These are phyloP conservation scores for Pagrus major DNA, from an alignment of 2,113 vertebrate species.

Conservation along the genomic window DNA sequence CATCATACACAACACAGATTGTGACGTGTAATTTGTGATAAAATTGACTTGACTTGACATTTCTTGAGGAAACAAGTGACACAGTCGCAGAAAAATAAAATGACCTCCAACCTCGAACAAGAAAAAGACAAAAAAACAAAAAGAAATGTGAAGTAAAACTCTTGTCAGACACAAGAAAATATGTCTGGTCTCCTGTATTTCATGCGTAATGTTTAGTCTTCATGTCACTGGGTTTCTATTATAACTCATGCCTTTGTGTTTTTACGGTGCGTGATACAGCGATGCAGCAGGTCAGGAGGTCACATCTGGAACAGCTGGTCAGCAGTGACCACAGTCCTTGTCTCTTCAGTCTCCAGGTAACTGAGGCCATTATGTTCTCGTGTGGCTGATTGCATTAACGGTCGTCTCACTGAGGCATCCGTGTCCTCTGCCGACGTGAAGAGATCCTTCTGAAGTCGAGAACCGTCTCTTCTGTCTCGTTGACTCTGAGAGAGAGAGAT, in stretches of 20 bases:
- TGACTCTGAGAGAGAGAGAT: conserved; percentile 15
- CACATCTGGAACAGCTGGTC: conserved; percentile 8
- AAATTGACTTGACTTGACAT: too few species aligned
- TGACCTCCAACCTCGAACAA: background rate
- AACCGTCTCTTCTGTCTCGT: background rate
- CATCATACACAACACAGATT: too few species aligned
- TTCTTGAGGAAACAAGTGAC: background rate
- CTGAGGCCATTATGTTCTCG: background rate
- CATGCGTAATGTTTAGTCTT: background rate
- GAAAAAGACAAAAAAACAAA: background rate
- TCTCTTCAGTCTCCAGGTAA: background rate
- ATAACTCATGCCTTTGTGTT: too few species aligned
- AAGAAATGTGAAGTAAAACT: background rate
- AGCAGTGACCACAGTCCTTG: background rate
- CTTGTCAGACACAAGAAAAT: background rate
- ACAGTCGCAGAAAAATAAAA: background rate
- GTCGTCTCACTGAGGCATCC: background rate
- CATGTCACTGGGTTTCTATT: too few species aligned
- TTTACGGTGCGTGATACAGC: too few species aligned
- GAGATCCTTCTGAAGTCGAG: conserved; percentile 11
- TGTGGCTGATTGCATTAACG: background rate
- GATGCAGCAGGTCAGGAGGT: background rate
- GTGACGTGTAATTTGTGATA: too few species aligned
- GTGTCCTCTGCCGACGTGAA: background rate
- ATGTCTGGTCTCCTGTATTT: too few species aligned